Evolutionary conservation across 2,113 vertebrate genomes (phyloP).

Genomic region (Mustelus asterias): DNA sequence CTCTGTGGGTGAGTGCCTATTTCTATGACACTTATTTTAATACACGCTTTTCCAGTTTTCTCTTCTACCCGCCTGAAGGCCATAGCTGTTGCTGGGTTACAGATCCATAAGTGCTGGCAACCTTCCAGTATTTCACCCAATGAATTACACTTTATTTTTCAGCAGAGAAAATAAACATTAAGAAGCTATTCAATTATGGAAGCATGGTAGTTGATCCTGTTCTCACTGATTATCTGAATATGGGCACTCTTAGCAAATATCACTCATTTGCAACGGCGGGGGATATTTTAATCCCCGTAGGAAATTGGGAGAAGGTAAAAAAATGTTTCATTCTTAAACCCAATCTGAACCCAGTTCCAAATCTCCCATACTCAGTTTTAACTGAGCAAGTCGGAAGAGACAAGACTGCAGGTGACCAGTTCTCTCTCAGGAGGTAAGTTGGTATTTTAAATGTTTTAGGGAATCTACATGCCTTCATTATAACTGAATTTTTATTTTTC

Average conservation of each 20-base stretch:
- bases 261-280: background rate
- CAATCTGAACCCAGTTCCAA: no score
- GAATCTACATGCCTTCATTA: no score
- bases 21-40: constrained; percentile 6
- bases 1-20: background rate
- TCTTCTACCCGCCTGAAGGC: background rate
- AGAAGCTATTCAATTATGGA: background rate
- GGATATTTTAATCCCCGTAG: background rate
- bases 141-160: background rate
- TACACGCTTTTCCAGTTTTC: background rate
- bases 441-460: no score
- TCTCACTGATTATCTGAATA: background rate
- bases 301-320: no score
- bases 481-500: no score
- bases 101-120: background rate
- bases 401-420: no score
- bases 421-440: no score
- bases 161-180: background rate
- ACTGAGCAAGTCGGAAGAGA: no score
- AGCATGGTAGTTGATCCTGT: background rate
- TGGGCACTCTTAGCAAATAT: background rate
- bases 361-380: no score
- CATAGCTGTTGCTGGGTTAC: background rate
- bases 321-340: no score
- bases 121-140: background rate